Evolutionary conservation across 2,888 invertebrate species (phyloP).

Genomic region (Gortyna flavago): DNA sequence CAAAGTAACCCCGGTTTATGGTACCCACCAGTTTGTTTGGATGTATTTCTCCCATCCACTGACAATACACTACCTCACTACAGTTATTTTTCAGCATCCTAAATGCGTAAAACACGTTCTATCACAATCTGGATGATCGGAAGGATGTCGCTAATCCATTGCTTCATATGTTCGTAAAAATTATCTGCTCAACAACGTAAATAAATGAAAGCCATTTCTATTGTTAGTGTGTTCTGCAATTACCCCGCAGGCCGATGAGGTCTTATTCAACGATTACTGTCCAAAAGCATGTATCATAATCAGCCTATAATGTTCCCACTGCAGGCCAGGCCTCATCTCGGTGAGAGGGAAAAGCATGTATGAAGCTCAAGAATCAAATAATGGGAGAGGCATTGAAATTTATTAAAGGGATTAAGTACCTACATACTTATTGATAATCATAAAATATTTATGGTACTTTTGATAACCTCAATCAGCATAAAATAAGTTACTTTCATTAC

Average conservation of each 20-base stretch:
- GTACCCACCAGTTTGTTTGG: too few species aligned
- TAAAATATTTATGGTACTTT: neutral
- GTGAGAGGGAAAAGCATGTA: neutral
- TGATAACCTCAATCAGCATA: neutral
- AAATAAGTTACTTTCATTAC: slow-evolving; percentile 8
- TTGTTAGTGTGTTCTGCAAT: too few species aligned
- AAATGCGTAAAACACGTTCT: neutral
- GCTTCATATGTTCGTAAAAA: neutral
- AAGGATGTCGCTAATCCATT: neutral
- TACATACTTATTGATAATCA: too few species aligned
- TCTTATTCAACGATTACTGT: too few species aligned
- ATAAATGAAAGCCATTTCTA: too few species aligned
- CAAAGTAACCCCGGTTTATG: too few species aligned
- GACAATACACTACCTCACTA: too few species aligned
- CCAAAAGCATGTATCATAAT: too few species aligned
- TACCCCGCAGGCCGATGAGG: too few species aligned
- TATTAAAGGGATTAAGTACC: neutral
- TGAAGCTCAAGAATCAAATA: neutral
- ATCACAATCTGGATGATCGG: neutral
- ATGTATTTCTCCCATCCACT: too few species aligned
- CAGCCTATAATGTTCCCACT: neutral
- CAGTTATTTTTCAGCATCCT: neutral
- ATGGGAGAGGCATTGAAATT: neutral
- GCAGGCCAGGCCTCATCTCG: neutral
- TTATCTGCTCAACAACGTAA: too few species aligned